Evolutionary conservation across 2,797 vertebrate species (phyloP).

Genomic region (Ctenopoma kingsleyae): DNA sequence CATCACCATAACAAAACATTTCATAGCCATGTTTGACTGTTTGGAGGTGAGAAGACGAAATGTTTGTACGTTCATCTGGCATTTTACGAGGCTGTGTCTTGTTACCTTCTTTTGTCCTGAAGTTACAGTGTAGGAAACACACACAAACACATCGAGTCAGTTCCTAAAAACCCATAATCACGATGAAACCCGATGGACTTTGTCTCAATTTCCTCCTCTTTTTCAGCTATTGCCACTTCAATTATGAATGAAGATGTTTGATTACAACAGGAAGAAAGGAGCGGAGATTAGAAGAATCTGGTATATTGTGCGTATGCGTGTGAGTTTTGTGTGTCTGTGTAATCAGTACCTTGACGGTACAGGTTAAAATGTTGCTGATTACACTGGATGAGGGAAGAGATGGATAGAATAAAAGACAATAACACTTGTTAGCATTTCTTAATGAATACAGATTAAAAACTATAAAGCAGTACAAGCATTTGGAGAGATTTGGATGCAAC

Average conservation of each 20-base stretch:
- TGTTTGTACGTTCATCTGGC: conserved; percentile 27
- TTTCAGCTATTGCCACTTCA: conserved; percentile 68
- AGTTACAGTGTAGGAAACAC: background rate
- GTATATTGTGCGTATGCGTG: conserved; percentile 21
- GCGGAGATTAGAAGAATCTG: conserved; percentile 55
- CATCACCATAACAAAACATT: conserved; percentile 33
- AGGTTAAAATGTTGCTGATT: conserved; percentile 66
- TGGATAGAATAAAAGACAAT: conserved; percentile 41
- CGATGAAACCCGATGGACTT: conserved; percentile 42
- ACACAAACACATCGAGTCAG: conserved; percentile 2
- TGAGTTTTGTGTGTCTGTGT: conserved; percentile 26
- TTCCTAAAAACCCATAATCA: conserved; percentile 37
- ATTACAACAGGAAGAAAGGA: conserved; percentile 69
- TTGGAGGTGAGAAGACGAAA: conserved; percentile 43
- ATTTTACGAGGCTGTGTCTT: conserved; percentile 38
- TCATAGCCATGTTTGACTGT: conserved; percentile 18
- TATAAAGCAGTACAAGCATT: conserved; percentile 23
- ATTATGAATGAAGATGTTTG: conserved; percentile 70
- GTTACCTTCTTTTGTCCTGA: conserved; percentile 33
- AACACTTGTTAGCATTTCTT: conserved; percentile 52
- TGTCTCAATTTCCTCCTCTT: conserved; percentile 60
- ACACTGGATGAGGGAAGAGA: conserved; percentile 49
- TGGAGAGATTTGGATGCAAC: conserved; percentile 23
- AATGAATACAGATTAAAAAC: conserved; percentile 62
- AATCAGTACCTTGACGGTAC: conserved; percentile 64